Percentiles rank a stretch among this genome's conserved stretches.
phyloP scores from a whole-genome alignment of 2,113 vertebrate genomes.

The Gallinago jamesoni region DNA sequence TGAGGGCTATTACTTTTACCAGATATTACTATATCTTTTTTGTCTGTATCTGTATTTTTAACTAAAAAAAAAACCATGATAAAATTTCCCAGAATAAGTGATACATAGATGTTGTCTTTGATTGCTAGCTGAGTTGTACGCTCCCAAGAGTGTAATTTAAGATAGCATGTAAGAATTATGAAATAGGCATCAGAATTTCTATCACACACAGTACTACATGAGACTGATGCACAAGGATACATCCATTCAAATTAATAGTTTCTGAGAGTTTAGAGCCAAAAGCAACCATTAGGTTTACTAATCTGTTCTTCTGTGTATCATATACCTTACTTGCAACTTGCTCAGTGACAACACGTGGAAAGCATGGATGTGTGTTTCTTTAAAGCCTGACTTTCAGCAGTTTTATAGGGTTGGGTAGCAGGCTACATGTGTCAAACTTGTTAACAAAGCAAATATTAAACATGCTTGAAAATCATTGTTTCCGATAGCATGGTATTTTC shows the following conservation, averaged over 20 bases:
- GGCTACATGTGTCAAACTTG: background rate
- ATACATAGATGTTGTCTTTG: background rate
- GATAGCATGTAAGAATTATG: background rate
- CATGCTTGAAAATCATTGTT: background rate
- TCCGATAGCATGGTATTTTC: background rate
- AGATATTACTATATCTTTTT: background rate
- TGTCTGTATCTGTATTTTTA: background rate
- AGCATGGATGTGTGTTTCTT: background rate
- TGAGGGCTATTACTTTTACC: background rate
- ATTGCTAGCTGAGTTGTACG: background rate
- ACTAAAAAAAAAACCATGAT: background rate
- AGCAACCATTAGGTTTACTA: background rate
- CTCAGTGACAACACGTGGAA: background rate
- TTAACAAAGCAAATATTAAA: background rate
- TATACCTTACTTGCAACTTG: background rate
- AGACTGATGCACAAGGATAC: background rate
- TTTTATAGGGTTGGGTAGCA: accelerated
- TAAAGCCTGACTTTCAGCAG: background rate
- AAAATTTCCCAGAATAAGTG: background rate
- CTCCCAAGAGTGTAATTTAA: background rate
- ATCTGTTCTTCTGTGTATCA: background rate
- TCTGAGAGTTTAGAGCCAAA: background rate
- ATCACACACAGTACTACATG: background rate
- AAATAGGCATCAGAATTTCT: background rate
- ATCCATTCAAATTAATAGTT: background rate